Conservation (phyloP, 2,888 invertebrate genomes). For the Didymodactylos carnosus region DNA sequence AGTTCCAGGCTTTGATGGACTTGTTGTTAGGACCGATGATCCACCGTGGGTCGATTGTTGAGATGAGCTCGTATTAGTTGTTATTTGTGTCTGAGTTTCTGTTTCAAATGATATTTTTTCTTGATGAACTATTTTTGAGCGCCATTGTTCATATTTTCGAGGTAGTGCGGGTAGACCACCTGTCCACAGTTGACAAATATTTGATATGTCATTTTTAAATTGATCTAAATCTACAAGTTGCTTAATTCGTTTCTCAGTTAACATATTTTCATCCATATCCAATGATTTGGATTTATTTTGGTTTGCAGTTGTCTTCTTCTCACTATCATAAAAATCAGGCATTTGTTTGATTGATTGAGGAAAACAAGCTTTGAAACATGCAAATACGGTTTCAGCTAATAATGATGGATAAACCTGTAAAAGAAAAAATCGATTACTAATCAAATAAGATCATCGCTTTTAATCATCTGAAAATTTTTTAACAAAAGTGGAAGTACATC, state of each 20-base stretch:
- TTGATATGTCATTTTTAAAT: neutral
- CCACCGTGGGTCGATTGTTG: neutral
- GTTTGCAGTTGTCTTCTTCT: neutral
- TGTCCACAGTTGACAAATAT: neutral
- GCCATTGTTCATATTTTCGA: neutral
- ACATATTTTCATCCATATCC: neutral
- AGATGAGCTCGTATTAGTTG: neutral
- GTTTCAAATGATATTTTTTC: neutral
- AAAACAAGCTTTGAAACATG: neutral
- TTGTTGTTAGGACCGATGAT: neutral
- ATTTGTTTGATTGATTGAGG: neutral
- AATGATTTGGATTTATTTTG: neutral
- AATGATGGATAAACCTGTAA: neutral
- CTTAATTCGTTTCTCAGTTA: neutral
- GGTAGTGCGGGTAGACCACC: neutral
- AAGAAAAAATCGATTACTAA: no score
- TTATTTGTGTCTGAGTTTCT: neutral
- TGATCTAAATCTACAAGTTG: neutral
- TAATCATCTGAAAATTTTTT: no score
- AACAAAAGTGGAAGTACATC: no score
- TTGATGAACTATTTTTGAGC: neutral
- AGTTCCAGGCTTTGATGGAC: neutral
- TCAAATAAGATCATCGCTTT: no score
- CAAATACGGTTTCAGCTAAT: neutral
- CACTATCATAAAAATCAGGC: neutral